These are phyloP conservation scores for Mionectes olivaceus DNA, from an alignment of 2,797 vertebrate species.

Conservation along the genomic window DNA sequence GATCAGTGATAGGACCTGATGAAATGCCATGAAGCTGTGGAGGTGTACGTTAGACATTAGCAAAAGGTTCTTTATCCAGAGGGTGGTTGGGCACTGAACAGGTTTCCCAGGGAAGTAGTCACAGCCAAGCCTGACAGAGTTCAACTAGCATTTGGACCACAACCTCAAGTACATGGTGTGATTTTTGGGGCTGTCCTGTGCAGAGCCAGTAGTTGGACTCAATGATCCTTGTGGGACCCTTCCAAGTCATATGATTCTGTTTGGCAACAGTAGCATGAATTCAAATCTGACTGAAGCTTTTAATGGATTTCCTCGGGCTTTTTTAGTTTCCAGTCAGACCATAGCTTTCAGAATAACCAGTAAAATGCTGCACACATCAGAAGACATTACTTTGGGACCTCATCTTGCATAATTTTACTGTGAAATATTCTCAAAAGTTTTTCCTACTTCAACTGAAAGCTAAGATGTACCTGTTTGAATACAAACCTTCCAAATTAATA, in stretches of 20 bases:
- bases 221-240: background rate
- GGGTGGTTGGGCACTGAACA: background rate
- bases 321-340: background rate
- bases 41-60: background rate
- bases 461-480: background rate
- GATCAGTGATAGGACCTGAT: background rate
- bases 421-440: background rate
- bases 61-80: background rate
- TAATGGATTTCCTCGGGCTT: background rate
- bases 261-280: background rate
- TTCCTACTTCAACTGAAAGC: background rate
- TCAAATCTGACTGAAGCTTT: background rate
- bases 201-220: background rate
- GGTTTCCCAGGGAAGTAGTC: no score
- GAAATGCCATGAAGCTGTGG: background rate
- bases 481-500: slow-evolving; percentile 1
- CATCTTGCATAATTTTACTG: background rate
- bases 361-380: background rate
- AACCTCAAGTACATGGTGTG: background rate
- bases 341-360: background rate
- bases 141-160: background rate
- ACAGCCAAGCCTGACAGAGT: background rate
- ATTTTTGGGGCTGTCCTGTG: background rate
- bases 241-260: background rate
- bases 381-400: background rate